Evolutionary conservation across 2,797 vertebrate species (phyloP).

Genomic region (Setipinna tenuifilis): DNA sequence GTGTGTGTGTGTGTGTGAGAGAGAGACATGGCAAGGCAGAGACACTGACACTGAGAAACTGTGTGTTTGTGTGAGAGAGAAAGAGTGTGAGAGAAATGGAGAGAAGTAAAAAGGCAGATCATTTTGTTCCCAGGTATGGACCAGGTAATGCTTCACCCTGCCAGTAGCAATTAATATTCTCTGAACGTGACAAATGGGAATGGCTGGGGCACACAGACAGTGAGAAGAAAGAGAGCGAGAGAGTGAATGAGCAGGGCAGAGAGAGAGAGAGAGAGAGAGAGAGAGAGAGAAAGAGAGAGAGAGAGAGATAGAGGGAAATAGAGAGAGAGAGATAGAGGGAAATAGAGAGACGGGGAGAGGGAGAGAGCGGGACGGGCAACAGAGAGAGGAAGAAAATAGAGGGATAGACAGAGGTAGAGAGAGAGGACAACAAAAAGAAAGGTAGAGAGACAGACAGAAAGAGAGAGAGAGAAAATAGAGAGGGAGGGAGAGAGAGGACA

Average conservation of each 20-base stretch:
- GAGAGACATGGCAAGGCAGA: too few relatives aligned
- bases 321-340: conserved; percentile 4
- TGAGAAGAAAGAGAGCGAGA: conserved; percentile 17
- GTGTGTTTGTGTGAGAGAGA: too few relatives aligned
- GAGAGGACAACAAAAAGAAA: neutral
- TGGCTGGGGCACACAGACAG: too few relatives aligned
- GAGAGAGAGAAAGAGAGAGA: neutral
- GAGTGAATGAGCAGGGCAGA: neutral
- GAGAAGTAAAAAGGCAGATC: too few relatives aligned
- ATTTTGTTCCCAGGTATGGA: too few relatives aligned
- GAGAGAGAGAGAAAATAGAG: conserved; percentile 23
- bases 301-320: neutral
- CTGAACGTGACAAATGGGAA: too few relatives aligned
- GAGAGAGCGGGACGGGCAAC: neutral
- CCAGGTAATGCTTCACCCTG: too few relatives aligned
- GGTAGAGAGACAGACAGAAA: neutral
- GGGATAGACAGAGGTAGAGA: neutral
- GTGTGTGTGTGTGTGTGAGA: too few relatives aligned
- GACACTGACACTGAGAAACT: too few relatives aligned
- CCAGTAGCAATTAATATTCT: too few relatives aligned
- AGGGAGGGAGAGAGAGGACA: conserved; percentile 3
- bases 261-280: neutral
- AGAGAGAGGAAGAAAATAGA: neutral
- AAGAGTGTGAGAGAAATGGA: too few relatives aligned
- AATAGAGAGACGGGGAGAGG: conserved; percentile 19